Evolutionary conservation across 2,888 invertebrate species (phyloP).

Genomic region (Parnassius orleans): DNA sequence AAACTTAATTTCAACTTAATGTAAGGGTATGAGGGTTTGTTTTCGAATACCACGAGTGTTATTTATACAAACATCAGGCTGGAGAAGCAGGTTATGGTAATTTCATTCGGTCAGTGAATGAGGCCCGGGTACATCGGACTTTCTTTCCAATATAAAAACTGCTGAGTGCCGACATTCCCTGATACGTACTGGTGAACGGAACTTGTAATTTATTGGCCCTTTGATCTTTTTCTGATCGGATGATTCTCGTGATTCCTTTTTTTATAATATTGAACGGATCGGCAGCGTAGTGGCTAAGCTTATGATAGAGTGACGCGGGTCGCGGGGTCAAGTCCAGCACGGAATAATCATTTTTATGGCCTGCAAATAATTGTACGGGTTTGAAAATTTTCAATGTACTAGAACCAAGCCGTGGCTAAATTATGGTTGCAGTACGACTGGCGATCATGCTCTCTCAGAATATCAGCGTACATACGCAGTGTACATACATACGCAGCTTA

Average conservation of each 20-base stretch:
- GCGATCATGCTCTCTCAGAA: no score
- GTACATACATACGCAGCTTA: no score
- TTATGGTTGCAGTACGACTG: no score
- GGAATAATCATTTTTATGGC: no score
- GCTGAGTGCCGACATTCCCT: conserved; percentile 10
- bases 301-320: no score
- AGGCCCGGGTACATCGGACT: conserved; percentile 22
- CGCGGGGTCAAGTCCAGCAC: no score
- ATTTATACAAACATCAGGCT: conserved; percentile 1
- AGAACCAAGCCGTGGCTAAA: no score
- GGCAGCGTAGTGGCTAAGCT: neutral
- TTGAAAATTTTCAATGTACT: no score
- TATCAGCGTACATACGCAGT: no score
- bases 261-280: neutral
- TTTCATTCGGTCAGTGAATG: conserved; percentile 29
- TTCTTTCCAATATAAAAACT: conserved; percentile 22
- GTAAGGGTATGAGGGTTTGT: neutral
- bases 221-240: conserved; percentile 3
- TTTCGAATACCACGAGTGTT: neutral
- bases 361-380: no score
- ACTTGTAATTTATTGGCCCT: conserved; percentile 17
- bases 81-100: conserved; percentile 28
- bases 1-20: conserved; percentile 7
- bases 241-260: neutral
- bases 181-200: conserved; percentile 9